Percentiles rank a stretch among this genome's conserved stretches.
Evolutionary conservation across 2,797 vertebrate species (phyloP).

Genomic region (Arnoldichthys spilopterus): DNA sequence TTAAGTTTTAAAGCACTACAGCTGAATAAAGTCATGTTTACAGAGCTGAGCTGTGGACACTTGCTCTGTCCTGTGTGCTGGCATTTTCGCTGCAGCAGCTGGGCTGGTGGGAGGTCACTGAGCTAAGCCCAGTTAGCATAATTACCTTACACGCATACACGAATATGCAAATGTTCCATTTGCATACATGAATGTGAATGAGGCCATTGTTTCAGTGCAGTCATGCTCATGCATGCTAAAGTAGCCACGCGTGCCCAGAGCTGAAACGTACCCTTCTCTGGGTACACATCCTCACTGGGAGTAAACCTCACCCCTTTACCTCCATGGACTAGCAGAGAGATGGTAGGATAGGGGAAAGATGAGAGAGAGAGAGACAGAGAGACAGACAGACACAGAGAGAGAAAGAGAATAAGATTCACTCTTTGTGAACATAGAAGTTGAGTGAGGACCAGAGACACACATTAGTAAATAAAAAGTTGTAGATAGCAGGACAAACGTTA

Average conservation of each 20-base stretch:
- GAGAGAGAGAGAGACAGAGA: not conserved
- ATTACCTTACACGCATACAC: constrained; percentile 1
- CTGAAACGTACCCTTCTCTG: constrained; percentile 91
- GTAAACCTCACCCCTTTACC: constrained; percentile 95
- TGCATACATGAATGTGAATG: constrained; percentile 16
- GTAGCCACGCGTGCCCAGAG: constrained; percentile 48
- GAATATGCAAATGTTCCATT: constrained; percentile 4
- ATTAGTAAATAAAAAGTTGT: too few relatives aligned
- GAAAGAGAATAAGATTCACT: too few relatives aligned
- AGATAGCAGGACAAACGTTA: not conserved
- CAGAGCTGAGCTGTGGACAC: not conserved
- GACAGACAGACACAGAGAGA: not conserved
- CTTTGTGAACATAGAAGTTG: too few relatives aligned
- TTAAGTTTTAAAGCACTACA: too few relatives aligned
- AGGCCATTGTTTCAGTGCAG: not conserved
- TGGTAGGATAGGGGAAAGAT: not conserved
- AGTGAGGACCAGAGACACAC: too few relatives aligned
- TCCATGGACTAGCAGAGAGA: constrained; percentile 86
- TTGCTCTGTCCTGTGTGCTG: not conserved
- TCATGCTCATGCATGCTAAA: constrained; percentile 33
- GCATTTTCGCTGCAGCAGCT: not conserved
- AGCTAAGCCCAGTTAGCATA: not conserved
- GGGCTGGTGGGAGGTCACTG: not conserved
- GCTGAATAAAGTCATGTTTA: not conserved
- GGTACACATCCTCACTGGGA: constrained; percentile 92